phyloP scores from a whole-genome alignment of 2,888 invertebrate genomes.

The Brenthis ino region DNA sequence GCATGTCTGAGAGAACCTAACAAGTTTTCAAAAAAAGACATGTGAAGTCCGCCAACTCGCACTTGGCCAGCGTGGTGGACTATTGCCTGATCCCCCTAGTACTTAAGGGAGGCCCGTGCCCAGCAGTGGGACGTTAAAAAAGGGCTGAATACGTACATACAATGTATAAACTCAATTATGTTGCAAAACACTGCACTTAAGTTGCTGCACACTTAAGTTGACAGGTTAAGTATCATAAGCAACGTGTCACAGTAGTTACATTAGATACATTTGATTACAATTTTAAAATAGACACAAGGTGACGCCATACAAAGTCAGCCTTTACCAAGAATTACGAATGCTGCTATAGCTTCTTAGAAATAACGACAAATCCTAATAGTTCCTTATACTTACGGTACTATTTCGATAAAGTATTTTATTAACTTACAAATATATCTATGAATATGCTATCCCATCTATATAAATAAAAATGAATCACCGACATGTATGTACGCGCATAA shows the following conservation, averaged over 20 bases:
- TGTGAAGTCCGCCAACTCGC: too few species aligned
- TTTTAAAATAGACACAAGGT: conserved; percentile 18
- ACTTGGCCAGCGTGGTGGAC: too few species aligned
- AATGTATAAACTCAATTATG: neutral
- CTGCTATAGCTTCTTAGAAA: conserved; percentile 18
- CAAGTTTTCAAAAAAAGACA: too few species aligned
- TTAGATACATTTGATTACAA: conserved; percentile 11
- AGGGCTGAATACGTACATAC: too few species aligned
- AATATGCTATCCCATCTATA: too few species aligned
- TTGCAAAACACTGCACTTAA: neutral
- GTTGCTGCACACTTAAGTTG: neutral
- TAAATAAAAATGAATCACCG: too few species aligned
- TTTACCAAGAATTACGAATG: conserved; percentile 12
- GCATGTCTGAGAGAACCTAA: too few species aligned
- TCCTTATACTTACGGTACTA: neutral
- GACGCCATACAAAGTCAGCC: conserved; percentile 19
- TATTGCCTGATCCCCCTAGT: too few species aligned
- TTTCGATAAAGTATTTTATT: neutral
- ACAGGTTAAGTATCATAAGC: conserved; percentile 1
- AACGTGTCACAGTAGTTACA: conserved; percentile 9
- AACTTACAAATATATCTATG: neutral
- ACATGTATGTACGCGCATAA: too few species aligned
- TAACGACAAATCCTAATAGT: neutral
- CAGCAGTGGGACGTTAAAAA: too few species aligned
- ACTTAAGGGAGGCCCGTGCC: too few species aligned